Percentiles rank a stretch among this genome's conserved stretches.
These are phyloP conservation scores for Daboia siamensis DNA, from an alignment of 2,113 vertebrate species.

Conservation along the genomic window DNA sequence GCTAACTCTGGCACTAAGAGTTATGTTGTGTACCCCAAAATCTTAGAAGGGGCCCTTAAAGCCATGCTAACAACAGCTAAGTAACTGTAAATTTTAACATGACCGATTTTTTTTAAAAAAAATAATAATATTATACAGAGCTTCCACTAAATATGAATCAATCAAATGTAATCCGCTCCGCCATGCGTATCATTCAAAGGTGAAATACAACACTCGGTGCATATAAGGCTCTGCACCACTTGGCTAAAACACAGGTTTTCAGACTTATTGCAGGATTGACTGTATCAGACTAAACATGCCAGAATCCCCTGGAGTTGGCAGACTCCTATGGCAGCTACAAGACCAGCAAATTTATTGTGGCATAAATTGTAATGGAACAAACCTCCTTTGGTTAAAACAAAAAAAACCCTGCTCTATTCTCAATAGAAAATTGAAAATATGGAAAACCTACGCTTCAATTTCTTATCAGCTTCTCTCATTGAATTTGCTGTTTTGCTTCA, in stretches of 20 bases:
- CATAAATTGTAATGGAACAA: background rate
- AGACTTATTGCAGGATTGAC: background rate
- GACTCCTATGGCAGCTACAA: background rate
- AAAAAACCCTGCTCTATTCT: background rate
- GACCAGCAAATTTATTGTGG: background rate
- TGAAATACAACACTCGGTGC: background rate
- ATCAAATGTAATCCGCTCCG: background rate
- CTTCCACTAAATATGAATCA: background rate
- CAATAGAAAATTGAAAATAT: background rate
- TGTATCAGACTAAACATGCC: background rate
- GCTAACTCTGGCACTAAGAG: background rate
- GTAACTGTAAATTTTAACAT: background rate
- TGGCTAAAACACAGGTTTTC: background rate
- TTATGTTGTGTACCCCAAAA: background rate
- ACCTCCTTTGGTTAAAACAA: too few relatives aligned
- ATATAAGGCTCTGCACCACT: background rate
- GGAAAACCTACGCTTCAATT: background rate
- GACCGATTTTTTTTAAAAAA: background rate
- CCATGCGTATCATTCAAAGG: background rate
- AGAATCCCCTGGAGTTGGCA: background rate
- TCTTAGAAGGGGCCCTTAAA: background rate
- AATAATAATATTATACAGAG: background rate
- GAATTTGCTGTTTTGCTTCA: background rate
- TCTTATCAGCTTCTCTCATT: background rate
- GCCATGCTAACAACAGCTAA: background rate